phyloP scores from a whole-genome alignment of 2,797 vertebrate genomes.

The Hyperoplus lanceolatus region DNA sequence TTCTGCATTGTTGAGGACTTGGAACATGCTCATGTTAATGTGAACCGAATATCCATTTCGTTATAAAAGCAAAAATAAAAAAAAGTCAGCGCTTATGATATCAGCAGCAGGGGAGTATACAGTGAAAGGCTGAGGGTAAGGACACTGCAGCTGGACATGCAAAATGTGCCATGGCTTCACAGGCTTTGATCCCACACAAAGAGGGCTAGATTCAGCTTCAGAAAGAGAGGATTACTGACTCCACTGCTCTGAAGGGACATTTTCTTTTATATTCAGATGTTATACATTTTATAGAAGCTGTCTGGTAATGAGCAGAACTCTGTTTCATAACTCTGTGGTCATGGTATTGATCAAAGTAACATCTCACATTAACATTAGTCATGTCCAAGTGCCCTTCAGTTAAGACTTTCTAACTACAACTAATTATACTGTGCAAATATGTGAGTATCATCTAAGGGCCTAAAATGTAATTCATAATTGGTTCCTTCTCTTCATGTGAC shows the following conservation, averaged over 20 bases:
- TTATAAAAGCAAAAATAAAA: slow-evolving; percentile 38
- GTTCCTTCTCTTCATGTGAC: slow-evolving; percentile 19
- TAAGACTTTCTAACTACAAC: background rate
- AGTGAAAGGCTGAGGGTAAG: slow-evolving; percentile 11
- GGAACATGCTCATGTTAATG: slow-evolving; percentile 49
- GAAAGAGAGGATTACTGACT: slow-evolving; percentile 51
- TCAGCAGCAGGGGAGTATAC: slow-evolving; percentile 33
- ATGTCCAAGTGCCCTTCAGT: background rate
- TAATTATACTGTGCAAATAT: background rate
- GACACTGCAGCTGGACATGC: slow-evolving; percentile 17
- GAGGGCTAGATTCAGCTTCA: slow-evolving; percentile 37
- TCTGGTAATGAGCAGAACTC: slow-evolving; percentile 21
- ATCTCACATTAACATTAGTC: slow-evolving; percentile 3
- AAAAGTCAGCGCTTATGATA: background rate
- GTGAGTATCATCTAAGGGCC: background rate
- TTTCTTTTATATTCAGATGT: slow-evolving; percentile 11
- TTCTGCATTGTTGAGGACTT: slow-evolving; percentile 47
- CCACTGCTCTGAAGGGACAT: slow-evolving; percentile 36
- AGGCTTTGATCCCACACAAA: slow-evolving; percentile 46
- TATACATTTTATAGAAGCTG: slow-evolving; percentile 12
- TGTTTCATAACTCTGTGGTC: slow-evolving; percentile 30
- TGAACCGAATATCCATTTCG: slow-evolving; percentile 39
- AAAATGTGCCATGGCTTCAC: slow-evolving; percentile 32
- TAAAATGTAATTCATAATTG: slow-evolving; percentile 16
- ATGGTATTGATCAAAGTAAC: slow-evolving; percentile 4